Evolutionary conservation across 2,797 vertebrate genomes (phyloP).

Genomic region (Danionella dracula): DNA sequence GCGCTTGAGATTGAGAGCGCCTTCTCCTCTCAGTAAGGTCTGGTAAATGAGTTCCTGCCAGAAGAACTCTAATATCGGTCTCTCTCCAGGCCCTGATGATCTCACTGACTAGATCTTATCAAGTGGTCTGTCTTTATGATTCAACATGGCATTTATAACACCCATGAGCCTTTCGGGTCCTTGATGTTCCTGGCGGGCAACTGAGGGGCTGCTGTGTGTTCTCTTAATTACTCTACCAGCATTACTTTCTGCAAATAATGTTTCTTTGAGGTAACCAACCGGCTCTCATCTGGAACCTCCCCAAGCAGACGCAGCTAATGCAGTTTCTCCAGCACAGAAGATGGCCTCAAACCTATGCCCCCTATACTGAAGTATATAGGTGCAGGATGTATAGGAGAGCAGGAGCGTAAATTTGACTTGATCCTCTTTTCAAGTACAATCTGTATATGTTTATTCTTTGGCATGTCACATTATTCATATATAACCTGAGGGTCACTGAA

Average conservation of each 20-base stretch:
- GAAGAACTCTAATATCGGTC: not conserved
- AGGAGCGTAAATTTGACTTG: conserved; percentile 8
- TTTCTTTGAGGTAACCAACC: conserved; percentile 29
- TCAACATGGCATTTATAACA: conserved; percentile 33
- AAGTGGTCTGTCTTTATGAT: conserved; percentile 33
- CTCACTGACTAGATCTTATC: conserved; percentile 38
- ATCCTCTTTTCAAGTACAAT: conserved; percentile 31
- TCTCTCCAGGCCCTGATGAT: conserved; percentile 11
- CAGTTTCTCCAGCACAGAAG: conserved; percentile 27
- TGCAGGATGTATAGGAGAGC: conserved; percentile 22
- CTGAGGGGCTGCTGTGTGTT: conserved; percentile 47
- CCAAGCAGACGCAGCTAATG: not conserved
- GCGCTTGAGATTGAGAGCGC: not conserved
- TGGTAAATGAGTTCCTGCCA: conserved; percentile 13
- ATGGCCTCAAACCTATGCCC: conserved; percentile 19
- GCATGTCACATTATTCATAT: conserved; percentile 14
- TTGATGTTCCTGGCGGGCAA: not conserved
- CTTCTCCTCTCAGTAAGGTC: not conserved
- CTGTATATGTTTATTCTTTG: conserved; percentile 35
- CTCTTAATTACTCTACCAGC: conserved; percentile 46
- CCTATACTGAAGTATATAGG: not conserved
- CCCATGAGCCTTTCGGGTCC: not conserved
- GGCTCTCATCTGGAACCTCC: not conserved
- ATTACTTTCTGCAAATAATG: conserved; percentile 45
- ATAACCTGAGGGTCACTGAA: conserved; percentile 13